These are phyloP conservation scores for Andricus grossulariae DNA, from an alignment of 1,140 invertebrate species.

Conservation along the genomic window DNA sequence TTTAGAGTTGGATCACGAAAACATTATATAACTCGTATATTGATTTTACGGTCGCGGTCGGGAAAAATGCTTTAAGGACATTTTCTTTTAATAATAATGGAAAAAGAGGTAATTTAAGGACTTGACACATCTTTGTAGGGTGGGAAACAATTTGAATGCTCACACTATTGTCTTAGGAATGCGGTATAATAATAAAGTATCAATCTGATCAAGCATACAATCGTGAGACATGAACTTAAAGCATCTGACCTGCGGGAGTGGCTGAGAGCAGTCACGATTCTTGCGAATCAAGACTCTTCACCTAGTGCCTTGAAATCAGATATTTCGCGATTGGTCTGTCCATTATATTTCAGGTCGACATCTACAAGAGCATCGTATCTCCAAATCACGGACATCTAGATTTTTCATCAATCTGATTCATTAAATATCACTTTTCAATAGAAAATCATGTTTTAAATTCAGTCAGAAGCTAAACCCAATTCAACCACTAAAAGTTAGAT, in stretches of 20 bases:
- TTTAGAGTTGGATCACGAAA: too few relatives aligned
- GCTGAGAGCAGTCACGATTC: slow-evolving; percentile 22
- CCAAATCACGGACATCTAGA: not conserved
- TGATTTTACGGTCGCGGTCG: too few relatives aligned
- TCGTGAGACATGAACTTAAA: slow-evolving; percentile 28
- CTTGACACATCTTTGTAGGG: slow-evolving; percentile 19
- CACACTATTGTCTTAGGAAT: slow-evolving; percentile 28
- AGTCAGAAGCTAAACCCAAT: too few relatives aligned
- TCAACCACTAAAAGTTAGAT: too few relatives aligned
- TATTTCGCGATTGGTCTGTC: slow-evolving; percentile 24
- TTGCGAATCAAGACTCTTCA: slow-evolving; percentile 31
- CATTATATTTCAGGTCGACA: slow-evolving; percentile 2
- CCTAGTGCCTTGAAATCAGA: slow-evolving; percentile 28
- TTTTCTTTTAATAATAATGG: too few relatives aligned
- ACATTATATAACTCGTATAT: too few relatives aligned
- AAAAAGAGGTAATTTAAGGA: not conserved
- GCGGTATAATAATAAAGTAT: slow-evolving; percentile 31
- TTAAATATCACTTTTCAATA: not conserved
- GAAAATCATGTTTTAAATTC: not conserved
- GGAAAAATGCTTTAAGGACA: too few relatives aligned
- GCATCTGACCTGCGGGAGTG: slow-evolving; percentile 29
- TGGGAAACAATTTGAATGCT: slow-evolving; percentile 24
- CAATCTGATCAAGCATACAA: slow-evolving; percentile 25
- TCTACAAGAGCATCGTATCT: slow-evolving; percentile 28
- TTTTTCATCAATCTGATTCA: not conserved